phyloP scores from a whole-genome alignment of 2,797 vertebrate genomes.

The Cephalopachus bancanus region DNA sequence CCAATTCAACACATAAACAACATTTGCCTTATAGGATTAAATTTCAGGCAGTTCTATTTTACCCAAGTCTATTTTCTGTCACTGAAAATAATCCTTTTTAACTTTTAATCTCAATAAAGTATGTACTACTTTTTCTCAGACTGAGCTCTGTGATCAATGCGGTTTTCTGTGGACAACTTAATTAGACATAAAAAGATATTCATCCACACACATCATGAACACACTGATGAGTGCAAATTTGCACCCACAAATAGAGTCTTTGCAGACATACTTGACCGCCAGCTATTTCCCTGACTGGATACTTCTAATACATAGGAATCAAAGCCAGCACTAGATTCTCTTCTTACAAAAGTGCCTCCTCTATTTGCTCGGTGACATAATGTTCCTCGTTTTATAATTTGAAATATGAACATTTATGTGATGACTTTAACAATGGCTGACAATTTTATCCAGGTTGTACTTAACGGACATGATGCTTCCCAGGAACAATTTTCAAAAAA shows the following conservation, averaged over 20 bases:
- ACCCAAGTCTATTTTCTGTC: background rate
- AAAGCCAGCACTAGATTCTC: background rate
- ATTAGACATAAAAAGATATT: background rate
- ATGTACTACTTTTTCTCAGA: background rate
- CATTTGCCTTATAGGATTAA: background rate
- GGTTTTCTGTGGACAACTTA: background rate
- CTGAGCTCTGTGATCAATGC: background rate
- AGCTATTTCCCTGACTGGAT: background rate
- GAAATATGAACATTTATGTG: background rate
- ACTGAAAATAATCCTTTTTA: background rate
- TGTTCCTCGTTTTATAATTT: background rate
- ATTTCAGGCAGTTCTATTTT: background rate
- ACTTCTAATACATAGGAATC: background rate
- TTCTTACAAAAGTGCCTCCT: background rate
- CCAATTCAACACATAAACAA: conserved; percentile 10
- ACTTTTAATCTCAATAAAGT: background rate
- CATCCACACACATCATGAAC: background rate
- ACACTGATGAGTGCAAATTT: background rate
- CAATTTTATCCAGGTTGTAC: background rate
- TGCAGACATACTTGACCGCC: background rate
- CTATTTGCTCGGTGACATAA: background rate
- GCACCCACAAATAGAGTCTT: background rate
- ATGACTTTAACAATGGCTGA: background rate
- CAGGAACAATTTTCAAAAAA: conserved; percentile 1
- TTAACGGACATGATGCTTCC: background rate